Evolutionary conservation across 1,140 invertebrate genomes (phyloP).

Genomic region (Phenacoccus solenopsis): DNA sequence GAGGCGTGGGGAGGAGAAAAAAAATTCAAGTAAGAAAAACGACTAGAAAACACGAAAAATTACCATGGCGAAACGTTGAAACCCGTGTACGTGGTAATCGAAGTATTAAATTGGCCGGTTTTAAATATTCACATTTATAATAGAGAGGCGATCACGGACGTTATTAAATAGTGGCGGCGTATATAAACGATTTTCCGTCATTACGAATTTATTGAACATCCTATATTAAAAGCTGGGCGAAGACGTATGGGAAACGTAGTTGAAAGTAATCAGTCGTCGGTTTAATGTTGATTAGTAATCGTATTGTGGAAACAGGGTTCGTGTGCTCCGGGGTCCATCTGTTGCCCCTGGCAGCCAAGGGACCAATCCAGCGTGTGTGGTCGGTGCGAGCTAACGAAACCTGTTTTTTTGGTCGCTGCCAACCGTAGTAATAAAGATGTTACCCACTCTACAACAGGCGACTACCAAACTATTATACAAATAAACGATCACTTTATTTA

Average conservation of each 20-base stretch:
- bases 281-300: conserved; percentile 9
- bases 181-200: too few species aligned
- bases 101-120: too few species aligned
- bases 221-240: background rate
- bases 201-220: background rate
- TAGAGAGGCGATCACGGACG: too few species aligned
- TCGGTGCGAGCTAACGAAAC: conserved; percentile 4
- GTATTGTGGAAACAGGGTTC: conserved; percentile 11
- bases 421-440: conserved; percentile 18
- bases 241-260: background rate
- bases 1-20: too few species aligned
- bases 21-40: too few species aligned
- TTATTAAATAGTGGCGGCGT: too few species aligned
- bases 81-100: too few species aligned
- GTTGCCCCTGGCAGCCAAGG: conserved; percentile 16
- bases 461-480: conserved; percentile 18
- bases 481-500: conserved; percentile 14
- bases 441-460: conserved; percentile 1
- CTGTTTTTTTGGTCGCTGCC: conserved; percentile 14
- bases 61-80: too few species aligned
- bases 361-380: conserved; percentile 6
- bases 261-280: conserved; percentile 5
- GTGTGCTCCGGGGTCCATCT: conserved; percentile 12
- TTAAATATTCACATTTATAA: too few species aligned
- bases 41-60: too few species aligned